Conservation (phyloP, 1,140 invertebrate species). For the Papilio xuthus region DNA sequence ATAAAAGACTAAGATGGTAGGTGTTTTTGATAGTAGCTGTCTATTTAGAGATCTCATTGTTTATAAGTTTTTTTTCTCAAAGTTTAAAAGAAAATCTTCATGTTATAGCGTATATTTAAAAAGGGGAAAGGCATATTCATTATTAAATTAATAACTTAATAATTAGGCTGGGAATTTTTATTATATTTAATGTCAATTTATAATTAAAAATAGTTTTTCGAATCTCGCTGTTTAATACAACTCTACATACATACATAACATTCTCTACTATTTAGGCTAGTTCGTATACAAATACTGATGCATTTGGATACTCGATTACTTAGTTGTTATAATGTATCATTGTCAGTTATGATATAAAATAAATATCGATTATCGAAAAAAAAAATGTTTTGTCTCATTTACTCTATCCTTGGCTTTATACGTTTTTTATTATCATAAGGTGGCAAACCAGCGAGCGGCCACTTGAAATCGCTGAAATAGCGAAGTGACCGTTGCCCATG, state of each 20-base stretch:
- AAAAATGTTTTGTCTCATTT: neutral
- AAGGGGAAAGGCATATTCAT: slow-evolving; percentile 53
- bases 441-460: too few relatives aligned
- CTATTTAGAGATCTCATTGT: slow-evolving; percentile 41
- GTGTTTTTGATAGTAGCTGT: slow-evolving; percentile 55
- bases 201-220: slow-evolving; percentile 48
- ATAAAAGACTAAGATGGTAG: slow-evolving; percentile 69
- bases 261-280: slow-evolving; percentile 47
- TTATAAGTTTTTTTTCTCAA: slow-evolving; percentile 37
- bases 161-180: slow-evolving; percentile 63
- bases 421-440: too few relatives aligned
- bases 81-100: slow-evolving; percentile 2
- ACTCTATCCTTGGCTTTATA: neutral
- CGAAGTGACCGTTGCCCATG: too few relatives aligned
- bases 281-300: slow-evolving; percentile 51
- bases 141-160: slow-evolving; percentile 42
- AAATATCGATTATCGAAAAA: slow-evolving; percentile 49
- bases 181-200: slow-evolving; percentile 59
- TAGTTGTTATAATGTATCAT: slow-evolving; percentile 67
- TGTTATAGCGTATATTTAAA: slow-evolving; percentile 34
- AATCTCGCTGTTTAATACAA: slow-evolving; percentile 44
- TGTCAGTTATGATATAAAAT: slow-evolving; percentile 67
- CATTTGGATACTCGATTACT: slow-evolving; percentile 61
- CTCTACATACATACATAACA: slow-evolving; percentile 77
- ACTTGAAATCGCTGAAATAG: too few relatives aligned